These are phyloP conservation scores for Chrosomus eos DNA, from an alignment of 2,797 vertebrate species.

Conservation along the genomic window DNA sequence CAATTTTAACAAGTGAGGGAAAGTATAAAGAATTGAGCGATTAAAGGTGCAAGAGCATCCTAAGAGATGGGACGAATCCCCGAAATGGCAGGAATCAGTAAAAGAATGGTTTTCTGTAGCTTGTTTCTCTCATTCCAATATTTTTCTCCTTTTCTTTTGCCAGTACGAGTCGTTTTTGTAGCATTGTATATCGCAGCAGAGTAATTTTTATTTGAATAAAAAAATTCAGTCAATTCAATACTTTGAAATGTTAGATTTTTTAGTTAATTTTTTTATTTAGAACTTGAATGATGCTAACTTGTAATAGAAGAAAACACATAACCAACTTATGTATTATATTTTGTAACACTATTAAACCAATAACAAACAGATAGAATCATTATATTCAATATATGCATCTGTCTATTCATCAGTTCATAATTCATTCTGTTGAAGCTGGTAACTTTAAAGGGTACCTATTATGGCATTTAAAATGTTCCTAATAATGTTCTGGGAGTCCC, in stretches of 20 bases:
- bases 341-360: not conserved
- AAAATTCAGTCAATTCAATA: not conserved
- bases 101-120: slow-evolving; percentile 20
- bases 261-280: not conserved
- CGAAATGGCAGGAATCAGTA: slow-evolving; percentile 3
- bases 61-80: slow-evolving; percentile 22
- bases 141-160: not conserved
- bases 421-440: too few relatives aligned
- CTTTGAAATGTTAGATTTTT: not conserved
- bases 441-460: too few relatives aligned
- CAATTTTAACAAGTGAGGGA: slow-evolving; percentile 41
- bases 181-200: not conserved
- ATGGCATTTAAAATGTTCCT: too few relatives aligned
- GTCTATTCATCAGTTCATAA: not conserved
- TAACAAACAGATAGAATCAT: not conserved
- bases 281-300: not conserved
- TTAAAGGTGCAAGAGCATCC: slow-evolving; percentile 26
- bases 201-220: not conserved
- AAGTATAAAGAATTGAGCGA: slow-evolving; percentile 41
- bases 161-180: not conserved
- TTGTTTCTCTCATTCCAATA: slow-evolving; percentile 17
- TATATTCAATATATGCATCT: not conserved
- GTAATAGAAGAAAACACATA: not conserved
- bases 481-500: too few relatives aligned
- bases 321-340: not conserved